These are phyloP conservation scores for Helicoverpa assulta DNA, from an alignment of 2,888 invertebrate genomes.

Conservation along the genomic window DNA sequence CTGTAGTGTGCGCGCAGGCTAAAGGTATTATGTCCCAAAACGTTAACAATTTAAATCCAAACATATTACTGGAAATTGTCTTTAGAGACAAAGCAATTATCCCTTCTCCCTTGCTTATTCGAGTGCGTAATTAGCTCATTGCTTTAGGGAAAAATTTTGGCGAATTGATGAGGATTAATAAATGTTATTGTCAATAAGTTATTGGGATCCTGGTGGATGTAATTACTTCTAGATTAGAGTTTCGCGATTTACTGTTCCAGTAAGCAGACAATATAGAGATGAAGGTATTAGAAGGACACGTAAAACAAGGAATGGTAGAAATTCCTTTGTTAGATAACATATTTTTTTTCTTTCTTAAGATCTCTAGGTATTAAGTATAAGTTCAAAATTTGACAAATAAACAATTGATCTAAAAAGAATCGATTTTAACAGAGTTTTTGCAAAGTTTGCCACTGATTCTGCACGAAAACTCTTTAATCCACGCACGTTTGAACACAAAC, in stretches of 20 bases:
- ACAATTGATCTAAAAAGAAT: too few species aligned
- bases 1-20: neutral
- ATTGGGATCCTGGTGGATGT: too few species aligned
- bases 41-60: constrained; percentile 1
- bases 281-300: too few species aligned
- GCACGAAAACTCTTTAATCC: neutral
- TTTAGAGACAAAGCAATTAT: neutral
- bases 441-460: neutral
- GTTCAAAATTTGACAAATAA: too few species aligned
- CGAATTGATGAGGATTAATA: neutral
- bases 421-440: too few species aligned
- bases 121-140: constrained; percentile 1
- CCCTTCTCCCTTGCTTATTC: neutral
- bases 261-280: too few species aligned
- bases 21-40: neutral
- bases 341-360: too few species aligned
- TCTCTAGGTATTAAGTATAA: too few species aligned
- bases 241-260: too few species aligned
- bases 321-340: too few species aligned
- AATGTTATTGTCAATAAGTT: neutral
- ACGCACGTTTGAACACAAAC: neutral
- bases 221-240: too few species aligned
- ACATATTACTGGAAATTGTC: constrained; percentile 9
- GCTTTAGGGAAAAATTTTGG: neutral
- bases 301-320: too few species aligned